Evolutionary conservation across 2,113 vertebrate genomes (phyloP), one percentile per base, ranked within the genome.

Genomic region (Verasper variegatus): DNA sequence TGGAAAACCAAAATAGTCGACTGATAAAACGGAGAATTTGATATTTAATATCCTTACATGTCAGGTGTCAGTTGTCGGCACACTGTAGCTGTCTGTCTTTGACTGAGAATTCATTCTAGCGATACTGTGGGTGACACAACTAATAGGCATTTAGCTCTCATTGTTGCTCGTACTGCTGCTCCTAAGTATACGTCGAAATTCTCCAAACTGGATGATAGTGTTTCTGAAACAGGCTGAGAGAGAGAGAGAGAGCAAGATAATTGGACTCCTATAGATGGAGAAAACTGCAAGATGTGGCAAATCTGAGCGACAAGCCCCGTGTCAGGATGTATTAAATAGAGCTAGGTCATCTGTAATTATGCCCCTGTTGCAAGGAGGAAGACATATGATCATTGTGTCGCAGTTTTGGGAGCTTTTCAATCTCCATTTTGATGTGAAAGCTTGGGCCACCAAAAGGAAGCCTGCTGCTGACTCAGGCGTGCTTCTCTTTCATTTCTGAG

Each of bases 401-500:
- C 71, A 73, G 82, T 77, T 82, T 84, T 78, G 59, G 57, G n/a
- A 60, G 31, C 65, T 70, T 61, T 85, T 81, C 80, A 80, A 73
- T 76, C 81, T 72, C 68, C 77, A 82, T 85, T 84, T 80, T 85
- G 70, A 87, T 80, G 66, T 24, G 55, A 76, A 47, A 24, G 42
- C 76, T 62, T 52, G 27, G 71, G 63, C 72, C 74, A 70, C 81
- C 55, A 49, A 67, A 72, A 72, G n/a, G 73, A 66, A 61, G 37
- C 63, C 61, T 15, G 15, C 58, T 86, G 78, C 83, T 88, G 85
- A 89, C 84, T 83, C 81, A 89, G 79, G 52, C 57, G 8, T 69
- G 56, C 75, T 77, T 67, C 68, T 67, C 68, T 86, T 85, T 84
- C 67, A 51, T 57, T 76, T 72, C 64, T 54, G 13, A 62, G 71